These are phyloP conservation scores for Clarias pachynema DNA, from an alignment of 2,797 vertebrate species.

Conservation along the genomic window DNA sequence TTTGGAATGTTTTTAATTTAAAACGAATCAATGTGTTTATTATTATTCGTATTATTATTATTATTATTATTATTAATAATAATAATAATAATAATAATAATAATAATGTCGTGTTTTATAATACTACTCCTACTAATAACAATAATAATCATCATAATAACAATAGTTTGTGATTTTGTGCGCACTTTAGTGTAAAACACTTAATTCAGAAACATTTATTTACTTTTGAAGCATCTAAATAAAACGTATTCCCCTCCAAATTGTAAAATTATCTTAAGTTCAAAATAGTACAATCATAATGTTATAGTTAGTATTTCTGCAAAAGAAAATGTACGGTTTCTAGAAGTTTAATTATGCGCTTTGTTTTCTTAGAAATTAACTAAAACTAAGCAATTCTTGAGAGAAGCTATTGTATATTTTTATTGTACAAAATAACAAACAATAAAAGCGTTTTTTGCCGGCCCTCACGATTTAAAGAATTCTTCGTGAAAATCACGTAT, in stretches of 20 bases:
- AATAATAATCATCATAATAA: not conserved
- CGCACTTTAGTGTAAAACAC: not conserved
- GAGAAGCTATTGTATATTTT: not conserved
- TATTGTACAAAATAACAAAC: not conserved
- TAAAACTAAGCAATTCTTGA: not conserved
- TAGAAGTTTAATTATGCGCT: not conserved
- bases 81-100: constrained; percentile 11
- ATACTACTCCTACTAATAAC: not conserved
- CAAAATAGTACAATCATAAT: not conserved
- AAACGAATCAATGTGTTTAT: not conserved
- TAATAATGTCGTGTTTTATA: not conserved
- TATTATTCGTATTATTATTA: constrained; percentile 9
- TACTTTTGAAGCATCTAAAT: not conserved
- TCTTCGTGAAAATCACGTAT: not conserved
- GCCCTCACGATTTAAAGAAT: not conserved
- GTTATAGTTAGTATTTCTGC: not conserved
- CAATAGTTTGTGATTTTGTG: not conserved
- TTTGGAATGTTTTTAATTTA: not conserved
- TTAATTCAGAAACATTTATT: too few species aligned
- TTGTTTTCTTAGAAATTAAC: not conserved
- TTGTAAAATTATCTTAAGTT: not conserved
- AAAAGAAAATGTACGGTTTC: not conserved
- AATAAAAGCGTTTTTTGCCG: not conserved
- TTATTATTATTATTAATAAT: constrained; percentile 2
- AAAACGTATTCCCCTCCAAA: not conserved